Conservation (phyloP, 2,113 vertebrate genomes). For the Rhinichthys klamathensis region DNA sequence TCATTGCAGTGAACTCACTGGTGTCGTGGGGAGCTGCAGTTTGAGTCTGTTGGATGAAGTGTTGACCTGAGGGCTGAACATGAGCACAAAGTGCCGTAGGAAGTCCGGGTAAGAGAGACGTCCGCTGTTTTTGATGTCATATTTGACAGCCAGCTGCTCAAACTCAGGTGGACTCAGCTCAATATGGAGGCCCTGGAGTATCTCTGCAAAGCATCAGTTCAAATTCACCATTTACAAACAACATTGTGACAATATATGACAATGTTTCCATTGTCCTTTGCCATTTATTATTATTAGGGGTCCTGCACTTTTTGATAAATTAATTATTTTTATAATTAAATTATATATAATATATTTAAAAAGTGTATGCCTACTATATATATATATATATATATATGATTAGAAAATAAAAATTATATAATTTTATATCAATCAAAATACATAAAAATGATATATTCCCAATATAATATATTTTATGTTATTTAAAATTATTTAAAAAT, state of each 20-base stretch:
- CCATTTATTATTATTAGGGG: not conserved
- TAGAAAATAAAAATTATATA: too few species aligned
- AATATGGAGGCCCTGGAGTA: slow-evolving; percentile 69
- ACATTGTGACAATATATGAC: not conserved
- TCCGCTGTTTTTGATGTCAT: slow-evolving; percentile 61
- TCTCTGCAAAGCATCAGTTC: slow-evolving; percentile 61
- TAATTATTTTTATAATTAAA: not conserved
- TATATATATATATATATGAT: too few species aligned
- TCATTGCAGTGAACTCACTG: slow-evolving; percentile 54
- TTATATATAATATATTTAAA: not conserved
- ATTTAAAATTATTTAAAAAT: not conserved
- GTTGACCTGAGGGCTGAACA: slow-evolving; percentile 61
- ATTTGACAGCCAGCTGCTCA: slow-evolving; percentile 66
- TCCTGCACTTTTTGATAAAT: not conserved
- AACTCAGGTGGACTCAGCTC: slow-evolving; percentile 69
- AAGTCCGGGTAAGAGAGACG: slow-evolving; percentile 73
- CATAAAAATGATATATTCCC: not conserved
- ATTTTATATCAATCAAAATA: not conserved
- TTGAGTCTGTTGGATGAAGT: slow-evolving; percentile 63
- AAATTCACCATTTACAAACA: not conserved
- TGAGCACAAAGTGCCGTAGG: slow-evolving; percentile 72
- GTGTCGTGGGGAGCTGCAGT: slow-evolving; percentile 66
- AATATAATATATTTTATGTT: not conserved
- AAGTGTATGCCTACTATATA: too few species aligned
- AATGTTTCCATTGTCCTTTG: not conserved